Conservation (phyloP, 1,140 invertebrate species). For the Pseudomyrmex sp. region DNA sequence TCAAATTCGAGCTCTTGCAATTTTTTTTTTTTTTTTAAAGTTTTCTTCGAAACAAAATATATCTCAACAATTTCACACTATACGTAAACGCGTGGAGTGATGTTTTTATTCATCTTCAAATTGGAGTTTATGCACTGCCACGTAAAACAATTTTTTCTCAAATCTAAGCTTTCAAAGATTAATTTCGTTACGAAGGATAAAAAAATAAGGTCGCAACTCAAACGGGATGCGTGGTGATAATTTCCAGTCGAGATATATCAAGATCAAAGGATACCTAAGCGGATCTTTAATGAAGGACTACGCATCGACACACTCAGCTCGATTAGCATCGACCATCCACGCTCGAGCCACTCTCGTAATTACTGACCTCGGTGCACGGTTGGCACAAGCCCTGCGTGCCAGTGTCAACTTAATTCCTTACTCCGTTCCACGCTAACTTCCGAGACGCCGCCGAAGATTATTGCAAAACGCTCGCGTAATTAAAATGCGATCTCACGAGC, state of each 20-base stretch:
- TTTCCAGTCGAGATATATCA: constrained; percentile 42
- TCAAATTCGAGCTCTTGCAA: background rate
- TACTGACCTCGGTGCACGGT: constrained; percentile 55
- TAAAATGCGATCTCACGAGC: constrained; percentile 61
- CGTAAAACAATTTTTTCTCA: no score
- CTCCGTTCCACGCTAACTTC: constrained; percentile 9
- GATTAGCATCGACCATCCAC: constrained; percentile 61
- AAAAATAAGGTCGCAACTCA: background rate
- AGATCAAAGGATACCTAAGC: constrained; percentile 62
- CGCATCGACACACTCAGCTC: constrained; percentile 59
- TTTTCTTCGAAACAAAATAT: background rate
- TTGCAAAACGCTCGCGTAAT: constrained; percentile 58
- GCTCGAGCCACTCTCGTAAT: constrained; percentile 63
- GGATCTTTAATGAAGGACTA: constrained; percentile 60
- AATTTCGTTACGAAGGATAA: background rate
- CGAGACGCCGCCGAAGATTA: constrained; percentile 41
- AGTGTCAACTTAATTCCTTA: constrained; percentile 68
- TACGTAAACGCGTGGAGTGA: background rate
- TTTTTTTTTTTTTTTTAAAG: background rate
- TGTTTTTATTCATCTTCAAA: background rate
- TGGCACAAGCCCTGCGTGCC: constrained; percentile 52
- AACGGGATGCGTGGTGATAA: constrained; percentile 33
- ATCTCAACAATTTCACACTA: background rate
- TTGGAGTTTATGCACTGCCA: background rate
- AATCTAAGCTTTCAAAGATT: background rate